Evolutionary conservation across 2,797 vertebrate species (phyloP).

Genomic region (Enteromius argenteus): DNA sequence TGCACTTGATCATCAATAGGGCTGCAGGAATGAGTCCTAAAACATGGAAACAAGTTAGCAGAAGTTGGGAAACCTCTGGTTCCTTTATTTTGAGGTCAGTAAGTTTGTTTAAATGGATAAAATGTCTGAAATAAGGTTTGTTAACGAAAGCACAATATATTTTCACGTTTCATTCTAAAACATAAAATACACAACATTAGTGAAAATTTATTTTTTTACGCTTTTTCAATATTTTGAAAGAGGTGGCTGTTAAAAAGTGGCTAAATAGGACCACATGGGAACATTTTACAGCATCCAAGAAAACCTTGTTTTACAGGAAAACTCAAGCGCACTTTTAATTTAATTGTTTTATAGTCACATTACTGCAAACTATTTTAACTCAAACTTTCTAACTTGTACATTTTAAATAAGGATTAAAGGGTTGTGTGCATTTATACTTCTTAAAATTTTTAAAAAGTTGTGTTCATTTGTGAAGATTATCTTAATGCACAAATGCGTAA

Average conservation of each 20-base stretch:
- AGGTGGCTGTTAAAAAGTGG: not conserved
- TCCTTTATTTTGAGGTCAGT: not conserved
- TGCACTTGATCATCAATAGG: not conserved
- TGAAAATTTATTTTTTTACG: not conserved
- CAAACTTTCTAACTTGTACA: not conserved
- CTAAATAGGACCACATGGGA: not conserved
- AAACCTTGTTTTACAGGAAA: not conserved
- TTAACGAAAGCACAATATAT: not conserved
- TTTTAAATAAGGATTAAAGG: not conserved
- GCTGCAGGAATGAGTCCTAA: not conserved
- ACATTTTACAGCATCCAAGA: not conserved
- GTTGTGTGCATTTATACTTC: not conserved
- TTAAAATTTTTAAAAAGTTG: not conserved
- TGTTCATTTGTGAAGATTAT: not conserved
- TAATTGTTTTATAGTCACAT: not conserved
- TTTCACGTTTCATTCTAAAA: not conserved
- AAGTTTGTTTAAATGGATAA: not conserved
- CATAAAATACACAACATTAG: not conserved
- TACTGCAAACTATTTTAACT: not conserved
- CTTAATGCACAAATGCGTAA: not conserved
- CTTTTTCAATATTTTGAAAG: not conserved
- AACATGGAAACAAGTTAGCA: not conserved
- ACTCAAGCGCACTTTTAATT: not conserved
- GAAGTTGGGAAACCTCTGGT: not conserved
- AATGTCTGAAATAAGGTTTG: constrained; percentile 4